Base-by-base conservation (phyloP, 1,140 invertebrate species). In the Calliphora vicina region DNA sequence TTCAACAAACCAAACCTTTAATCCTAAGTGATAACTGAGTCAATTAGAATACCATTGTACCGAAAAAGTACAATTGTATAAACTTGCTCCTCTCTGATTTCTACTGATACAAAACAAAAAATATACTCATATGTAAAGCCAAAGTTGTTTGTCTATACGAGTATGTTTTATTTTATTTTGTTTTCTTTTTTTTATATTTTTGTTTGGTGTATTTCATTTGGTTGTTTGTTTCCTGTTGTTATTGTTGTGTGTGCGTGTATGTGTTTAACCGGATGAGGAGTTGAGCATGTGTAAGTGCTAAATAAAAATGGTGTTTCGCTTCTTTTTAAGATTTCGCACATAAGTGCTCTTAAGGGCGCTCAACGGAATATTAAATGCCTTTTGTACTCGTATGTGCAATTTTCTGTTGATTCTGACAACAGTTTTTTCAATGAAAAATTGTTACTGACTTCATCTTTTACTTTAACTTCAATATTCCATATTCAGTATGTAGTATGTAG, bases 331-430 rank as follows among this genome's bases (percentile, higher is more conserved):
- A 74, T 82, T 82, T 15, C n/a, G 61, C 73, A 67, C 82, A 78
- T 82, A 82, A 82, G 82, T 82, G 73, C 82, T 78, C 73, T 82
- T 82, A 82, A 82, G 82, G 82, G 82, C 17, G 45, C 67, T 26
- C 82, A 82, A 78, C 45, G 74, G 72, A 78, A n/a, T n/a, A 74
- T 74, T 73, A 74, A 74, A 74, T 74, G 73, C 35, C 35, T 35
- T 81, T 23, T 67, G 57, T 73, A 25, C 2, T 25, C 43, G 43
- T n/a, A 42, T 81, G 23, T 82, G 35, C 57, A 71, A 67, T 67
- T 72, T 71, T 82, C n/a, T 45, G 81, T 45, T 71, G 43, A 42
- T 25, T 10, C 23, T 17, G 61, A 23, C 26, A 74, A 23, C 61
- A 26, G 26, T 25, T 26, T n/a, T 25, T 74, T 50, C 27, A 74